A percentile compares a stretch with the other conserved stretches of the same genome.
phyloP scores from a whole-genome alignment of 2,888 invertebrate species.

The Meliscaeva auricollis region DNA sequence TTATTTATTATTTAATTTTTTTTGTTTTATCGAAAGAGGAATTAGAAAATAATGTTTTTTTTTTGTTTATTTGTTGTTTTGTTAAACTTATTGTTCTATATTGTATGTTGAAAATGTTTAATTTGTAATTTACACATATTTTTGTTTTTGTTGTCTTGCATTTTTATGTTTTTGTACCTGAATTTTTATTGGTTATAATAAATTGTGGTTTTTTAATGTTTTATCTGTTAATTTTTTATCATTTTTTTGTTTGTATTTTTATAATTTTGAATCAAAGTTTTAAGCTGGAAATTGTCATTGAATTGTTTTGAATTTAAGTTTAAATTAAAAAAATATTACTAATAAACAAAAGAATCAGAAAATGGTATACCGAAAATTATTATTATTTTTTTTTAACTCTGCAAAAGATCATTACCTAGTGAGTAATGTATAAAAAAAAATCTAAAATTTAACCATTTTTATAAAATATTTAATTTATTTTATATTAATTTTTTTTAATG shows the following conservation, averaged over 20 bases:
- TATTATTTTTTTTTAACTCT: too few relatives aligned
- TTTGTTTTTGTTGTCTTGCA: conserved; percentile 35
- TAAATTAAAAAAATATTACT: neutral
- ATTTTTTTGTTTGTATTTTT: conserved; percentile 1
- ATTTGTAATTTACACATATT: conserved; percentile 31
- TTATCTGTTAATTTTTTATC: conserved; percentile 1
- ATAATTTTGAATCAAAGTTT: conserved; percentile 40
- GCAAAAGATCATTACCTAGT: too few relatives aligned
- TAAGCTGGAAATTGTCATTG: conserved; percentile 35
- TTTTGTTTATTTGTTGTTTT: conserved; percentile 12
- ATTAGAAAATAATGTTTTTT: conserved; percentile 62
- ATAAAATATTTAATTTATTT: too few relatives aligned
- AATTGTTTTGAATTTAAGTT: neutral
- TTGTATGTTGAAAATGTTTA: conserved; percentile 51
- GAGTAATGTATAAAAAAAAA: too few relatives aligned
- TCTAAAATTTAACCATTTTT: too few relatives aligned
- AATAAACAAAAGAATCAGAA: neutral
- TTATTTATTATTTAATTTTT: conserved; percentile 18
- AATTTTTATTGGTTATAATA: conserved; percentile 60
- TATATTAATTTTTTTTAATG: neutral
- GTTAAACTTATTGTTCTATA: conserved; percentile 53
- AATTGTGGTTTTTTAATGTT: conserved; percentile 50
- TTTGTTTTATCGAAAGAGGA: conserved; percentile 57
- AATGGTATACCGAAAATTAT: too few relatives aligned
- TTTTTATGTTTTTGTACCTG: conserved; percentile 60